Conservation (phyloP, 2,113 vertebrate species). For the Coryphaenoides rupestris region DNA sequence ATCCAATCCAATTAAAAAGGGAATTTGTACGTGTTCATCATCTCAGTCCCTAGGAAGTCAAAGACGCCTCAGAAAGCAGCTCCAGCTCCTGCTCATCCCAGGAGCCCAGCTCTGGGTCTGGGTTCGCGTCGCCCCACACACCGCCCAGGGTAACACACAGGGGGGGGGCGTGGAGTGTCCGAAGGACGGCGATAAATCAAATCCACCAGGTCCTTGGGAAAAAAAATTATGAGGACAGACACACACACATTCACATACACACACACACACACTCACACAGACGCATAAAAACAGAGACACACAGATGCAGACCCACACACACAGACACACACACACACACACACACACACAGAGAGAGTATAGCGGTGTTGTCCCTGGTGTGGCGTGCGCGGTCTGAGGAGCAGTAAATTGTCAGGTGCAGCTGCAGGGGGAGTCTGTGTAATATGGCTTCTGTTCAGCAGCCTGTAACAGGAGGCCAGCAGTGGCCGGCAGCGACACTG, state of each 20-base stretch:
- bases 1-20: too few species aligned
- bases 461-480: conserved; percentile 89
- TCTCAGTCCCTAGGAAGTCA: too few species aligned
- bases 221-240: too few species aligned
- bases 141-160: neutral
- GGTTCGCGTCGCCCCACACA: neutral
- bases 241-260: too few species aligned
- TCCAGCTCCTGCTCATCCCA: neutral
- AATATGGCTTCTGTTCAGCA: conserved; percentile 75
- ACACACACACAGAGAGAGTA: too few species aligned
- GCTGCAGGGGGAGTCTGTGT: conserved; percentile 79
- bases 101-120: neutral
- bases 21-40: too few species aligned
- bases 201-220: too few species aligned
- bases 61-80: too few species aligned
- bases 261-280: too few species aligned
- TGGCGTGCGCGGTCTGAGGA: conserved; percentile 13
- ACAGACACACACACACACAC: neutral
- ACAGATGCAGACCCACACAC: too few species aligned
- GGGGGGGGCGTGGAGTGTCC: conserved; percentile 1
- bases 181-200: too few species aligned
- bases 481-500: conserved; percentile 48
- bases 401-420: conserved; percentile 78
- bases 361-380: neutral
- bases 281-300: too few species aligned